A percentile compares a stretch with the other conserved stretches of the same genome.
Evolutionary conservation across 2,888 invertebrate genomes (phyloP).

Genomic region (Linhomoeus sp.): DNA sequence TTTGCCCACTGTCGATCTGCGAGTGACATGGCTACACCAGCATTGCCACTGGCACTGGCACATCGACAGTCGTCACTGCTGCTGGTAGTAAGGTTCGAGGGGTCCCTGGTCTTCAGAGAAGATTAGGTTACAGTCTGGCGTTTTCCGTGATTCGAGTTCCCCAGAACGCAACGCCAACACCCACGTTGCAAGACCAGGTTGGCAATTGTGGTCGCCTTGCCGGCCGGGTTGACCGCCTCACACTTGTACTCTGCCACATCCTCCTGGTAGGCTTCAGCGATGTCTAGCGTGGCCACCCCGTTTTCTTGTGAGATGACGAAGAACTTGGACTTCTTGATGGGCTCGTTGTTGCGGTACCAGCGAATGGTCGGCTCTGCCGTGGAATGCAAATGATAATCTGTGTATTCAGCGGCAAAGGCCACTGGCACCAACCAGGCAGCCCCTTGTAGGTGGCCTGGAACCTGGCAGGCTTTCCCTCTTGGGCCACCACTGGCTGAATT

Average conservation of each 20-base stretch:
- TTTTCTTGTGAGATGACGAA: conserved; percentile 71
- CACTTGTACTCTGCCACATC: conserved; percentile 86
- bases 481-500: conserved; percentile 60
- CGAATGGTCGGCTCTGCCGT: conserved; percentile 62
- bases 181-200: conserved; percentile 19
- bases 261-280: conserved; percentile 90
- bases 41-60: too few relatives aligned
- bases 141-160: background rate
- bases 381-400: too few relatives aligned
- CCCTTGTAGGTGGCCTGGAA: conserved; percentile 38
- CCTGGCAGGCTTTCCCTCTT: conserved; percentile 74
- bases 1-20: too few relatives aligned
- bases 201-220: conserved; percentile 33
- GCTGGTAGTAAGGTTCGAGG: too few relatives aligned
- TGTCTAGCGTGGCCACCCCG: conserved; percentile 45
- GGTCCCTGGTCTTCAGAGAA: background rate
- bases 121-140: background rate
- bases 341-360: conserved; percentile 93
- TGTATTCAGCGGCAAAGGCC: conserved; percentile 2
- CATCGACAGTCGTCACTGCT: too few relatives aligned
- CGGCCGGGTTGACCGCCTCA: conserved; percentile 42
- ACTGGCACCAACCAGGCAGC: conserved; percentile 14
- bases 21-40: too few relatives aligned
- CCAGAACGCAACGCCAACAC: too few relatives aligned
- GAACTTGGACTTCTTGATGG: conserved; percentile 60